Base-by-base conservation (phyloP, 2,888 invertebrate genomes). In the Neocrepidodera transversa region DNA sequence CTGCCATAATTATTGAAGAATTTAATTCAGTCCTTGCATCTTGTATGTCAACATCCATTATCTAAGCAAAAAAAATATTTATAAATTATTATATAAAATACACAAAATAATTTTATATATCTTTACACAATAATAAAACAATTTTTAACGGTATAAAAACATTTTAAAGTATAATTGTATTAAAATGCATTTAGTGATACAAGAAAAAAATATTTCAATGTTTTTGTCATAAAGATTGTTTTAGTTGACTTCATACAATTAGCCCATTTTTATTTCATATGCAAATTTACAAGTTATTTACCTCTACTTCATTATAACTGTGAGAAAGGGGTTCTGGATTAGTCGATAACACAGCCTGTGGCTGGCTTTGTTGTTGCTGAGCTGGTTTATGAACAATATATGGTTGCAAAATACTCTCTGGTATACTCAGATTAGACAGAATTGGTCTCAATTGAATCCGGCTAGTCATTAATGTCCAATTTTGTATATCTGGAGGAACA, bases 31-130 rank as follows among this genome's bases (percentile, higher is more conserved):
- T 65, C 3, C 67, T 68, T 7, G 78, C 75, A 62, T 67, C 67
- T 59, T 68, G 68, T 45, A 70, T 71, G 49, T 84, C 85, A 7
- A 82, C 80, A 65, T 86, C 85, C 82, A 86, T 84, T 0, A 82
- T 76, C 82, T 82, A 56, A 50, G 36, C 10, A 0, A 20, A 48
- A 53, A 43, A 30, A n/a, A n/a, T n/a, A n/a, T n/a, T n/a, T n/a
- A n/a, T n/a, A n/a, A n/a, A n/a, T n/a, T 5, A 38, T 47, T 32
- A 52, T 28, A 8, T 16, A 38, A 38, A 38, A 7, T 7, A 5
- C n/a, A n/a, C n/a, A n/a, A n/a, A n/a, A n/a, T n/a, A n/a, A n/a
- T n/a, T n/a, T n/a, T n/a, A n/a, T n/a, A n/a, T n/a, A n/a, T n/a
- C n/a, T n/a, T n/a, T n/a, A n/a, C n/a, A n/a, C n/a, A n/a, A n/a